Conservation (phyloP, 1,140 invertebrate species). For the Colletes latitarsis region DNA sequence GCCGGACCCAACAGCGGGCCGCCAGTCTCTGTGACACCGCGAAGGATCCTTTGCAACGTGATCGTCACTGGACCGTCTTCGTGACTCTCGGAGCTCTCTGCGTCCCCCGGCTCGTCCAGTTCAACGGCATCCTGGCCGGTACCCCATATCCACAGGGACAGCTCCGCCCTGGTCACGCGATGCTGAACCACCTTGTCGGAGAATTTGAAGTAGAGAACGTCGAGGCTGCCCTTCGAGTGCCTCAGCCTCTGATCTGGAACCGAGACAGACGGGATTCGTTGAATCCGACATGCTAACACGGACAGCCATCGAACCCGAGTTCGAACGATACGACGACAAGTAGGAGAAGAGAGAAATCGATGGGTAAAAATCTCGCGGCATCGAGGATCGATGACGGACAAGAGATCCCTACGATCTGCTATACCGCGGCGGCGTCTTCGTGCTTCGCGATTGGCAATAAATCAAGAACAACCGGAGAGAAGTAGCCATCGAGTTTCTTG, state of each 20-base stretch:
- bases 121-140: constrained; percentile 49
- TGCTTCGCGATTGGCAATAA: constrained; percentile 52
- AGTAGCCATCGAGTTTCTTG: constrained; percentile 52
- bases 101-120: constrained; percentile 35
- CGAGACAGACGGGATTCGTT: background rate
- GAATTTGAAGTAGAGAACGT: constrained; percentile 83
- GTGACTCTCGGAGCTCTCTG: constrained; percentile 51
- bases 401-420: background rate
- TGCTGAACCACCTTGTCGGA: constrained; percentile 82
- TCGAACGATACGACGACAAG: background rate
- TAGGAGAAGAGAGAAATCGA: background rate
- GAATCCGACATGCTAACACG: background rate
- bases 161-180: constrained; percentile 80
- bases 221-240: constrained; percentile 78
- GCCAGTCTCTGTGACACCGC: constrained; percentile 67
- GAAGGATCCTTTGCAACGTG: constrained; percentile 76
- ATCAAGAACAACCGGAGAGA: constrained; percentile 50
- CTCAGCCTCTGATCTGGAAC: constrained; percentile 80
- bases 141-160: constrained; percentile 82
- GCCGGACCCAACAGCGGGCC: constrained; percentile 71
- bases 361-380: background rate
- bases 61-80: constrained; percentile 71
- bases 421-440: background rate
- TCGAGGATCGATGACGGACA: constrained; percentile 2
- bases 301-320: background rate